phyloP scores from a whole-genome alignment of 2,797 vertebrate species.

The Pempheris klunzingeri region DNA sequence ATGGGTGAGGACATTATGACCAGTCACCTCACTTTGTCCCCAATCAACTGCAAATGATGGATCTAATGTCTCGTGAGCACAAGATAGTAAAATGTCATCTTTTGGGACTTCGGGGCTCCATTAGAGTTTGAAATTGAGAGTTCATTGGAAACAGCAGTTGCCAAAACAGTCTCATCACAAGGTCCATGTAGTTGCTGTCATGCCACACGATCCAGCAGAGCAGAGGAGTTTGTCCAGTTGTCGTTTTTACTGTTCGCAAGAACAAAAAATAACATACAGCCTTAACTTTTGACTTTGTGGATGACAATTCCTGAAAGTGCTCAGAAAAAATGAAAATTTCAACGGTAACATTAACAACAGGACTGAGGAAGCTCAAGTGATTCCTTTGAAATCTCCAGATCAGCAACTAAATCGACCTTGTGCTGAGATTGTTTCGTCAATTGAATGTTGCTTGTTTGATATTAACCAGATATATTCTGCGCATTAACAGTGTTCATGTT shows the following conservation, averaged over 20 bases:
- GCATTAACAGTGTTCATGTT: not conserved
- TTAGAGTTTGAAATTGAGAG: not conserved
- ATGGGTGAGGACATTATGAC: not conserved
- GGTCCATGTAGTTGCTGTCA: not conserved
- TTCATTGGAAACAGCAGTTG: not conserved
- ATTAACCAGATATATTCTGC: not conserved
- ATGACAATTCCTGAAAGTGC: not conserved
- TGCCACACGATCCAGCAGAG: not conserved
- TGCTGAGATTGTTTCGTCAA: not conserved
- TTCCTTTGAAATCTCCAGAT: not conserved
- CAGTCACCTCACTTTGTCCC: too few species aligned
- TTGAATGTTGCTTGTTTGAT: not conserved
- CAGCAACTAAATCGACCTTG: not conserved
- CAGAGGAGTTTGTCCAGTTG: not conserved
- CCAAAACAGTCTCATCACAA: not conserved
- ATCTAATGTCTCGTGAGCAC: not conserved
- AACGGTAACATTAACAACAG: not conserved
- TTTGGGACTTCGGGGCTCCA: not conserved
- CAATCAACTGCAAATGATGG: not conserved
- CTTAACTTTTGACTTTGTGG: not conserved
- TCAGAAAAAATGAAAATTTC: not conserved
- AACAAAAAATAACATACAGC: too few species aligned
- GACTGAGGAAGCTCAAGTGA: not conserved
- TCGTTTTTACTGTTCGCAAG: too few species aligned
- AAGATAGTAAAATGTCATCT: not conserved